Percentiles rank a stretch among this genome's conserved stretches.
Conservation (phyloP, 2,888 invertebrate species). For the Criorhina ranunculi region DNA sequence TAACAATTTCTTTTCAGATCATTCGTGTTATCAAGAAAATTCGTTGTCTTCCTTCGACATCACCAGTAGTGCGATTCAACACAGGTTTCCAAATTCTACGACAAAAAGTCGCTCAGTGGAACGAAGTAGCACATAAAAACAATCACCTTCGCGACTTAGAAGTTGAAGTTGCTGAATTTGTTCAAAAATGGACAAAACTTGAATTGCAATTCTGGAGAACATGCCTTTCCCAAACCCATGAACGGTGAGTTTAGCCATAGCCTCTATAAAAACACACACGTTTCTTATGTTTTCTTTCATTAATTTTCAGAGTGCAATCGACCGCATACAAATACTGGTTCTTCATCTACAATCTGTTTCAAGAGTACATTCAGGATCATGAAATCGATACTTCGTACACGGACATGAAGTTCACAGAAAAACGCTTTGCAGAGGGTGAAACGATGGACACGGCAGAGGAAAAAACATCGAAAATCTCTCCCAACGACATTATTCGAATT, state of each 20-base stretch:
- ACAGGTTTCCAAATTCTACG: conserved; percentile 95
- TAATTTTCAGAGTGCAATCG: conserved; percentile 86
- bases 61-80: conserved; percentile 94
- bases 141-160: conserved; percentile 92
- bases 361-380: conserved; percentile 86
- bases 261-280: too few species aligned
- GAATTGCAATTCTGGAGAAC: conserved; percentile 96
- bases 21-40: conserved; percentile 86
- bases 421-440: conserved; percentile 80
- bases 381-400: conserved; percentile 79
- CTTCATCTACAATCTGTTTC: conserved; percentile 90
- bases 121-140: conserved; percentile 93
- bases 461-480: conserved; percentile 78
- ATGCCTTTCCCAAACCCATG: conserved; percentile 89
- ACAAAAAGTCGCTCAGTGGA: conserved; percentile 95
- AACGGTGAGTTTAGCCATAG: conserved; percentile 85
- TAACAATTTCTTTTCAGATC: conserved; percentile 85
- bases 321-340: conserved; percentile 96
- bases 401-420: conserved; percentile 80
- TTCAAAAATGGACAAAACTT: conserved; percentile 95
- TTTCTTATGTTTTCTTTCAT: too few species aligned
- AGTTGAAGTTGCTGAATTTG: conserved; percentile 90
- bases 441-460: conserved; percentile 77
- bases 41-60: conserved; percentile 90
- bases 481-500: conserved; percentile 85